Conservation (phyloP, 2,888 invertebrate genomes). For the Thelaira solivaga region DNA sequence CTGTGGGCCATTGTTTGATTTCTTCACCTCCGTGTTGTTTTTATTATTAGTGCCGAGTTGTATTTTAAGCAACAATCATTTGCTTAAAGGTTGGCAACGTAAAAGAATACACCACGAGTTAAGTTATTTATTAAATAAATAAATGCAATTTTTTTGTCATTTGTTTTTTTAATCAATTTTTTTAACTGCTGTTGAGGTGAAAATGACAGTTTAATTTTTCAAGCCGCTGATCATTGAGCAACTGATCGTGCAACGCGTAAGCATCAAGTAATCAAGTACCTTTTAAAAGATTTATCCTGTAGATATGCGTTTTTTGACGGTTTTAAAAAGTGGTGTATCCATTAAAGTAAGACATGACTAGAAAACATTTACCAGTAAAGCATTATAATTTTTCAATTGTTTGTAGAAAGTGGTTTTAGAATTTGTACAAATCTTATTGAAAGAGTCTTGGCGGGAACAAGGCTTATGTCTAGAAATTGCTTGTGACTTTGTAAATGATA, state of each 20-base stretch:
- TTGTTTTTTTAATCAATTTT: too few relatives aligned
- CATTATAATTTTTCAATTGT: background rate
- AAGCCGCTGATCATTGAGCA: background rate
- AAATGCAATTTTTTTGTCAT: too few relatives aligned
- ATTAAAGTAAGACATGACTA: background rate
- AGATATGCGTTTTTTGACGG: constrained; percentile 41
- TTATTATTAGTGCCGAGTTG: too few relatives aligned
- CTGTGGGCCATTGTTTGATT: too few relatives aligned
- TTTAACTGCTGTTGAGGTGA: background rate
- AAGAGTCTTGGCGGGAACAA: constrained; percentile 11
- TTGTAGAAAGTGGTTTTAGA: constrained; percentile 13
- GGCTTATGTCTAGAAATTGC: constrained; percentile 34
- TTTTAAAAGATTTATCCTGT: too few relatives aligned
- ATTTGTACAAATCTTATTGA: constrained; percentile 17
- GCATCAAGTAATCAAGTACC: too few relatives aligned
- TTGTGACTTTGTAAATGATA: constrained; percentile 49
- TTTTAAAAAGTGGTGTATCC: constrained; percentile 31
- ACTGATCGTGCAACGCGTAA: too few relatives aligned
- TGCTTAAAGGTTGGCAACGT: too few relatives aligned
- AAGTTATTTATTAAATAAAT: too few relatives aligned
- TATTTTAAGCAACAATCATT: too few relatives aligned
- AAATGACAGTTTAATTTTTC: background rate
- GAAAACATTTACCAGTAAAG: background rate
- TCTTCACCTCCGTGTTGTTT: too few relatives aligned
- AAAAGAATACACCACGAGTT: too few relatives aligned